Conservation (phyloP, 2,797 vertebrate genomes). For the Macropodus opercularis region DNA sequence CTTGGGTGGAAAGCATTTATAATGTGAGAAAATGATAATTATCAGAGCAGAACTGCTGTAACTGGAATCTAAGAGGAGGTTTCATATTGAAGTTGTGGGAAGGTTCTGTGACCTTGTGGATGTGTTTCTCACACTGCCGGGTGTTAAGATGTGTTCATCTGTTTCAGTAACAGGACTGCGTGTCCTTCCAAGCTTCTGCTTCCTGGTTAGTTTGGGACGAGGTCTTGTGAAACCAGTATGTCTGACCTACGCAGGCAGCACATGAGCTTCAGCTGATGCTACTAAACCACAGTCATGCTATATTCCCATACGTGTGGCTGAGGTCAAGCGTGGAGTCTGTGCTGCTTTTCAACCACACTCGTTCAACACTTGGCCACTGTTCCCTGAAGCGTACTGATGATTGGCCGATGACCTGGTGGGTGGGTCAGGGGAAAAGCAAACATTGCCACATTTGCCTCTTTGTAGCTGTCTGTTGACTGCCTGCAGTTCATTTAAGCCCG, state of each 20-base stretch:
- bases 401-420: constrained; percentile 71
- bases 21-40: background rate
- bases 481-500: constrained; percentile 32
- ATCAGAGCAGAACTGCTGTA: background rate
- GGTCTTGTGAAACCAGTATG: constrained; percentile 31
- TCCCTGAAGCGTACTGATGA: constrained; percentile 43
- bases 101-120: too few species aligned
- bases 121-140: too few species aligned
- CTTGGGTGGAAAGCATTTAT: background rate
- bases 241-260: constrained; percentile 11
- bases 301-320: background rate
- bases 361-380: constrained; percentile 64
- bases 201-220: constrained; percentile 2
- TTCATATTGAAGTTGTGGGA: constrained; percentile 5
- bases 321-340: background rate
- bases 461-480: constrained; percentile 34
- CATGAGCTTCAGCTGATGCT: constrained; percentile 49
- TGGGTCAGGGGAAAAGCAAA: constrained; percentile 66
- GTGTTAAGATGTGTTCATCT: background rate
- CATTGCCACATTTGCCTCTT: constrained; percentile 61
- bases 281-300: constrained; percentile 25
- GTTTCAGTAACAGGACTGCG: background rate
- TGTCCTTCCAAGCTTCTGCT: background rate
- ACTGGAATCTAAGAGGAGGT: background rate
- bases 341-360: constrained; percentile 51